Conservation (phyloP, 2,113 vertebrate genomes). For the Uropsilus gracilis region DNA sequence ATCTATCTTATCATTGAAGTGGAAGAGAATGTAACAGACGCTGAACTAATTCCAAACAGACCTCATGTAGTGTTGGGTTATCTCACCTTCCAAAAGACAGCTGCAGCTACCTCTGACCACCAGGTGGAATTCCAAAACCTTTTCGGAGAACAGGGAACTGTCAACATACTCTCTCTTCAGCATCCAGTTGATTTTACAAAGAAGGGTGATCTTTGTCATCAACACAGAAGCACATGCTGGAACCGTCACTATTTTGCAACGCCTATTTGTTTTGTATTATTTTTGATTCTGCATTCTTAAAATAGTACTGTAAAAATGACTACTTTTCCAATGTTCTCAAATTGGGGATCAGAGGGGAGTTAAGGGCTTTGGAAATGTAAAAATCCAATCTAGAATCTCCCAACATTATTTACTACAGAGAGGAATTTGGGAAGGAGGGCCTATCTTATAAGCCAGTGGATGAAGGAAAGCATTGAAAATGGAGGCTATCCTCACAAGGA, state of each 20-base stretch:
- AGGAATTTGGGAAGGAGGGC: neutral
- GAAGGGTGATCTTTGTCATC: neutral
- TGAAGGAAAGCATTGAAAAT: neutral
- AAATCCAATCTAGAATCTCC: neutral
- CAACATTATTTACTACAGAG: neutral
- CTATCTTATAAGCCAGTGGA: neutral
- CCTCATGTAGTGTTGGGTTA: neutral
- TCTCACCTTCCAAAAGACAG: neutral
- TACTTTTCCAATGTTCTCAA: neutral
- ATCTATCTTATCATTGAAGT: neutral
- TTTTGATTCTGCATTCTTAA: slow-evolving; percentile 3
- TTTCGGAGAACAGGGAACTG: neutral
- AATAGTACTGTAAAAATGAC: neutral
- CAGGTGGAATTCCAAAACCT: neutral
- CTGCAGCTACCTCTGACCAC: neutral
- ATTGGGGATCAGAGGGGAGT: no score
- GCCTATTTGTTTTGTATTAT: neutral
- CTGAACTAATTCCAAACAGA: neutral
- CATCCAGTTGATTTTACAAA: neutral
- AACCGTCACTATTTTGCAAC: neutral
- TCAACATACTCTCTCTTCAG: neutral
- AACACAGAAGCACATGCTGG: neutral
- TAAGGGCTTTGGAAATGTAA: neutral
- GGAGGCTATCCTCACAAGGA: neutral
- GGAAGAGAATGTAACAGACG: neutral